Evolutionary conservation across 1,140 invertebrate genomes (phyloP), one percentile per base, ranked within the genome.

Genomic region (Acyrthosiphon pisum): DNA sequence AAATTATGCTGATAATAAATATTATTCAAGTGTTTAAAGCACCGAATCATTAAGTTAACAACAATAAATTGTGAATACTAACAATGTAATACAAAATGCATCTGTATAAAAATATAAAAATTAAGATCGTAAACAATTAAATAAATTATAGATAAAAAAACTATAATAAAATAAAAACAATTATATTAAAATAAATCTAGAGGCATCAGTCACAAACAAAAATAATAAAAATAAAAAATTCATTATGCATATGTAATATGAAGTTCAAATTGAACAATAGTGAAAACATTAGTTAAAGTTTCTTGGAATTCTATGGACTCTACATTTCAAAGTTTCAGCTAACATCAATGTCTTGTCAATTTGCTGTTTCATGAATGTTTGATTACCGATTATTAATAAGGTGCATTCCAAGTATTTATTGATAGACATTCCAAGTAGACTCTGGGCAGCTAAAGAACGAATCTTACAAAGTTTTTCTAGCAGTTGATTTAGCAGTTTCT

Each of bases 351-450:
- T 35, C 46, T 91, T 76, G 2, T 91, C 90, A 48, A 91, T n/a
- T 35, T 91, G 90, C 20, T 76, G 18, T 48, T 35, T 68, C 41
- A 46, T 81, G 9, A 91, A 91, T 26, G n/a, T 91, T 23, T 60
- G 44, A 48, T 91, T 91, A 9, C 44, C 44, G 9, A 44, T 44
- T 30, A 91, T 91, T 48, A 91, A 48, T 56, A 91, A n/a, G 2
- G 26, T 20, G n/a, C 90, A 91, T 81, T 91, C 90, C 37, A 91
- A 83, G 48, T 84, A 92, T 50, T 84, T 92, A 26, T 92, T 92
- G 37, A 92, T 41, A 18, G 76, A 84, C 6, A 35, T 53, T 41
- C 76, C 76, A 7, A 83, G 23, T 50, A 92, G 37, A 50, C 76
- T 92, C 1, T 37, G 48, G 1, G 68, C 14, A 8, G 18, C 14